Base-by-base conservation (phyloP, 37 sponge, comb jelly and placozoan genomes). In the Bolinopsis microptera region DNA sequence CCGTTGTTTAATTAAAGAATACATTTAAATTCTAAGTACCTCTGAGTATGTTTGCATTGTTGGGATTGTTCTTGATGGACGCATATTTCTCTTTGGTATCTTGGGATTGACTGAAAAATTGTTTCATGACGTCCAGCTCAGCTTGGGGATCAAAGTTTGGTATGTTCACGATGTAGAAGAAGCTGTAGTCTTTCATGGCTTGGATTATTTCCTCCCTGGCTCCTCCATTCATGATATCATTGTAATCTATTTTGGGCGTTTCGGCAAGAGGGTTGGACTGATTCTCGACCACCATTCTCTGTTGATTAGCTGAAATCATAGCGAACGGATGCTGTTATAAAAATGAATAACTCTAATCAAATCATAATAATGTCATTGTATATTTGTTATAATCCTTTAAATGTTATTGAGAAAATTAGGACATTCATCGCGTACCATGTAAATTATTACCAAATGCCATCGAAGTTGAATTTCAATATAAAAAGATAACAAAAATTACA, bases 91-190 rank as follows among this genome's bases (percentile, higher is more conserved):
- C 90, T 30, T 86, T 86, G 25, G 3, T 9, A 2, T 3, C 25
- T 3, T 33, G 61, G 30, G 26, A 1, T 1, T 39, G 90, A 16
- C 2, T 38, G 61, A 86, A 86, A 23, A 36, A 86, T 1, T 18
- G 30, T 48, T 39, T 40, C 48, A 86, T 86, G 28, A 86, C 22
- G 0, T 5, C 13, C 41, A 39, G 2, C 90, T 86, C 90, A 3
- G 48, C 31, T 30, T 28, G 36, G 3, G 90, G 30, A 38, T 86
- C 48, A 27, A 86, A 39, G 5, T 40, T 30, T 36, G 90, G 90
- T 21, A 86, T 86, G 28, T 86, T 86, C 0, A 86, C 90, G 0
- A 86, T 39, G 48, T 86, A 86, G 90, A 86, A 86, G 61, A 86
- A 16, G 37, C 35, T 34, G 35, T 35, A 77, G 21, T 77, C 80